These are phyloP conservation scores for Pterocles burchelli DNA, from an alignment of 2,113 vertebrate genomes.

Conservation along the genomic window DNA sequence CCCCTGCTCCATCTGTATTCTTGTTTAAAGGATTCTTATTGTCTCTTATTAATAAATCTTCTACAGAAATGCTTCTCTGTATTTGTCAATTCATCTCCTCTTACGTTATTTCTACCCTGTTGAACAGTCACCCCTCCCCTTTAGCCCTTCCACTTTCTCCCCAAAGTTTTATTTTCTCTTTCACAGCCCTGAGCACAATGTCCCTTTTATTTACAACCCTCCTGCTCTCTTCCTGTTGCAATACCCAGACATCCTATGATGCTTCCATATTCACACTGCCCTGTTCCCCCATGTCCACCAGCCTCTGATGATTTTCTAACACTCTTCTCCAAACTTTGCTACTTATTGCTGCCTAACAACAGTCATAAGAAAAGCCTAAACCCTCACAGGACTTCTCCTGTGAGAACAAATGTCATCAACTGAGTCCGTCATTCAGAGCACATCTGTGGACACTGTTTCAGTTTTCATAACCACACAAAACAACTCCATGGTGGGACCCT, in stretches of 20 bases:
- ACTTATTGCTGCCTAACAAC: not conserved
- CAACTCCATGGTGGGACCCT: not conserved
- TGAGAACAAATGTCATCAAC: not conserved
- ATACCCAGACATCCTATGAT: rapidly evolving
- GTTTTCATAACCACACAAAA: not conserved
- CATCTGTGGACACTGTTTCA: rapidly evolving
- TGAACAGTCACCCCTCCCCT: rapidly evolving
- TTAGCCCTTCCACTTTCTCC: not conserved
- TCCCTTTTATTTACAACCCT: not conserved
- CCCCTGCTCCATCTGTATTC: not conserved
- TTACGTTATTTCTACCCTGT: rapidly evolving
- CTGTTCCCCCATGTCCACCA: not conserved
- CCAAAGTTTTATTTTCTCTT: not conserved
- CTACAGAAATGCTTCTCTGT: not conserved
- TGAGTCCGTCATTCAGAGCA: not conserved
- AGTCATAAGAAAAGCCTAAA: not conserved
- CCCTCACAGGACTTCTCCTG: not conserved
- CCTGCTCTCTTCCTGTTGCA: not conserved
- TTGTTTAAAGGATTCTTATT: not conserved
- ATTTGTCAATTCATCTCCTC: not conserved
- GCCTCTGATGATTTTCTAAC: not conserved
- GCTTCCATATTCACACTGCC: not conserved
- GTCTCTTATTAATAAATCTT: not conserved
- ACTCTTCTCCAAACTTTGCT: not conserved
- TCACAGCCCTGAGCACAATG: not conserved